Percentiles rank a stretch among this genome's conserved stretches.
Evolutionary conservation across 2,888 invertebrate species (phyloP).

Genomic region (Drosophila diplacantha): DNA sequence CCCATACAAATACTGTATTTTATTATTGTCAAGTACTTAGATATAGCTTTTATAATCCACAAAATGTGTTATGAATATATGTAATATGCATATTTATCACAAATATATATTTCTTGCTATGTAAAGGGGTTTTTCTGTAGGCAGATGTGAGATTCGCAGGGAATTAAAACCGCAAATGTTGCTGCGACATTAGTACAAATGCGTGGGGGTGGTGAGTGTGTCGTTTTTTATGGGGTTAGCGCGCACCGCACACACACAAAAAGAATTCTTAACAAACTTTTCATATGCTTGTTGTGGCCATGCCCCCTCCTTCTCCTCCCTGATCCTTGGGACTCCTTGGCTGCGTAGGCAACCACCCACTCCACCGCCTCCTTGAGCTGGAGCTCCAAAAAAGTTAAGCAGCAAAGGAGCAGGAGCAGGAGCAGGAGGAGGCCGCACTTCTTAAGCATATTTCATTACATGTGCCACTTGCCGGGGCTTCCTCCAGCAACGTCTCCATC

Average conservation of each 20-base stretch:
- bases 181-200: constrained; percentile 72
- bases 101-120: not conserved
- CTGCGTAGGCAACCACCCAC: constrained; percentile 32
- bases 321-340: constrained; percentile 11
- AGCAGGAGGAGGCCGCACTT: constrained; percentile 27
- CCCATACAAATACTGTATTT: too few relatives aligned
- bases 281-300: constrained; percentile 60
- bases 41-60: not conserved
- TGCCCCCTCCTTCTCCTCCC: not conserved
- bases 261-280: constrained; percentile 73
- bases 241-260: constrained; percentile 51
- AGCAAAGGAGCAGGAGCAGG: constrained; percentile 16
- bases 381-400: constrained; percentile 38
- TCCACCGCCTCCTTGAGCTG: not conserved
- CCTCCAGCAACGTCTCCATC: not conserved
- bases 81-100: not conserved
- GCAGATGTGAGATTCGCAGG: constrained; percentile 33
- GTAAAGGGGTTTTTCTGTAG: not conserved
- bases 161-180: constrained; percentile 76
- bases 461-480: constrained; percentile 32
- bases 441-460: constrained; percentile 68
- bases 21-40: not conserved
- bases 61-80: not conserved
- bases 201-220: constrained; percentile 20
- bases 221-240: constrained; percentile 24